These are phyloP conservation scores for Lophius americanus DNA, from an alignment of 2,797 vertebrate genomes.

Conservation along the genomic window DNA sequence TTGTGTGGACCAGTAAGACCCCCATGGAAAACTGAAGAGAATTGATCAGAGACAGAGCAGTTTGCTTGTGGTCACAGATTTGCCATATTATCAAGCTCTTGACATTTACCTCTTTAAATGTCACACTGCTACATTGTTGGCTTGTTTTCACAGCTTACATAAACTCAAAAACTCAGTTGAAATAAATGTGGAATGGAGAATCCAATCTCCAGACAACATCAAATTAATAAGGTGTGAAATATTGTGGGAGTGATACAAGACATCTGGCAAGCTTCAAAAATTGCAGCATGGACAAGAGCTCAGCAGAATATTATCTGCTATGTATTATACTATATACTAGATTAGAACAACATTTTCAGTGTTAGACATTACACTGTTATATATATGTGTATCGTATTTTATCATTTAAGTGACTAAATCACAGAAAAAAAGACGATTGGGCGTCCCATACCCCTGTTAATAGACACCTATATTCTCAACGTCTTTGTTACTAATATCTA, in stretches of 20 bases:
- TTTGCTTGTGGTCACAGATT: conserved; percentile 6
- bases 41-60: conserved; percentile 17
- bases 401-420: conserved; percentile 9
- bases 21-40: conserved; percentile 10
- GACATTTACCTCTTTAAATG: conserved; percentile 40
- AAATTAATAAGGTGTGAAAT: conserved; percentile 19
- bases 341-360: neutral
- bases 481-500: conserved; percentile 15
- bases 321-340: neutral
- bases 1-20: conserved; percentile 39
- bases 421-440: conserved; percentile 1
- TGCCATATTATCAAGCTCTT: conserved; percentile 5
- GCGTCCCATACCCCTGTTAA: neutral
- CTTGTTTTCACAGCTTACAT: conserved; percentile 14
- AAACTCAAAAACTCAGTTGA: conserved; percentile 14
- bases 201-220: conserved; percentile 1
- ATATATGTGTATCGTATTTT: conserved; percentile 8
- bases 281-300: conserved; percentile 5
- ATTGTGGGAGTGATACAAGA: neutral
- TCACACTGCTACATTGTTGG: conserved; percentile 14
- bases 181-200: conserved; percentile 7
- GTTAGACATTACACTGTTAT: conserved; percentile 7
- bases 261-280: conserved; percentile 28
- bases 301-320: neutral
- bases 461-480: conserved; percentile 9